Evolutionary conservation across 2,888 invertebrate species (phyloP).

Genomic region (Parnassius apollo): DNA sequence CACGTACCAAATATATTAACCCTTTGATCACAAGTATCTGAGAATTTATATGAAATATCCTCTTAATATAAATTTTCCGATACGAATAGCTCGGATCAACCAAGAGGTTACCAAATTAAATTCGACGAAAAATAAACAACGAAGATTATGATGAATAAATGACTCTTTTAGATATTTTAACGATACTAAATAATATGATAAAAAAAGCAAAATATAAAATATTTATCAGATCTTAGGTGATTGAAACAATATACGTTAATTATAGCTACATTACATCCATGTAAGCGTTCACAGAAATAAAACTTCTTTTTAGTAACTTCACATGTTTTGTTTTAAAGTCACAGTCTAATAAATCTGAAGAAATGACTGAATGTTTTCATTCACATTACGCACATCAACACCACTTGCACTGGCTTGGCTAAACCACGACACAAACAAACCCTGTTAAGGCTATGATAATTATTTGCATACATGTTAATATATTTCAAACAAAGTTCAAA

Average conservation of each 20-base stretch:
- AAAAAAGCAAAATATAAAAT: background rate
- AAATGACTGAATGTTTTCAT: background rate
- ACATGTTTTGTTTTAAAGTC: no score
- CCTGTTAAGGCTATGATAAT: conserved; percentile 20
- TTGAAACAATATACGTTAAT: conserved; percentile 6
- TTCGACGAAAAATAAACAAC: background rate
- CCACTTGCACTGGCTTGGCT: conserved; percentile 8
- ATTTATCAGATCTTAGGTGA: background rate
- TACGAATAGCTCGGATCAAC: background rate
- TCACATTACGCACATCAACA: conserved; percentile 5
- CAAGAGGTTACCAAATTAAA: background rate
- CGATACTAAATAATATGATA: background rate
- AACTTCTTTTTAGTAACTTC: background rate
- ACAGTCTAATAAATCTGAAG: no score
- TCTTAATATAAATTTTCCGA: background rate
- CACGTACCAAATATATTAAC: no score
- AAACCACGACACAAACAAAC: conserved; percentile 17
- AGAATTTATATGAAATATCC: background rate
- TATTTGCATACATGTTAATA: conserved; percentile 15
- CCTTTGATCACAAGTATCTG: background rate
- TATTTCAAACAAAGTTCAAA: no score
- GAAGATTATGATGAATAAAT: no score
- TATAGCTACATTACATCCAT: conserved; percentile 3
- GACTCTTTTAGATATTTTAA: no score
- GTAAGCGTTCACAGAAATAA: background rate